These are phyloP conservation scores for Chlorocebus sabaeus DNA, from an alignment of 2,113 vertebrate species.

Conservation along the genomic window DNA sequence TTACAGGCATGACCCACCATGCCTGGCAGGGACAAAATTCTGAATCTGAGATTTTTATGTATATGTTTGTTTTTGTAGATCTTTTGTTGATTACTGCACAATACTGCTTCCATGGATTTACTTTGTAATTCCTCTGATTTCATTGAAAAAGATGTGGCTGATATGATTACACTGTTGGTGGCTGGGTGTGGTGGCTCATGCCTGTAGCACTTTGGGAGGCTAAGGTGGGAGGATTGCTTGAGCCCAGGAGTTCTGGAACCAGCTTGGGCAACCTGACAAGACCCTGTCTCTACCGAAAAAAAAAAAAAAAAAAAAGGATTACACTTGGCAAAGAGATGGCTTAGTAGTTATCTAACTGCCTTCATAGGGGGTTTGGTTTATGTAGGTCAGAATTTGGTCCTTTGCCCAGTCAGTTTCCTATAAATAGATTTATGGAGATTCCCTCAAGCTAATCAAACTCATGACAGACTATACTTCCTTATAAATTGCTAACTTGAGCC, in stretches of 20 bases:
- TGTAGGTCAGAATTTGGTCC: neutral
- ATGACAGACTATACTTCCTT: neutral
- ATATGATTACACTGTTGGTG: neutral
- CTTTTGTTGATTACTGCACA: neutral
- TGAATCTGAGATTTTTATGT: neutral
- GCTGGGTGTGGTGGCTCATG: too few species aligned
- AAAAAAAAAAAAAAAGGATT: neutral
- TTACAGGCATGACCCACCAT: neutral
- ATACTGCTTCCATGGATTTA: neutral
- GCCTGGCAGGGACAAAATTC: too few species aligned
- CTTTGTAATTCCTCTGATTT: neutral
- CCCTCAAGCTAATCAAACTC: neutral
- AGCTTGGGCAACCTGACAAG: too few species aligned
- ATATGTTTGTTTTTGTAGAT: neutral
- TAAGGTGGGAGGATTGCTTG: too few species aligned
- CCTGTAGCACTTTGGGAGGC: too few species aligned
- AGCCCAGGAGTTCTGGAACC: too few species aligned
- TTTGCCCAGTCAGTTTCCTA: neutral
- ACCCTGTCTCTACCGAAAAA: too few species aligned
- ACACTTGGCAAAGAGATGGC: neutral
- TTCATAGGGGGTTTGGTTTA: neutral
- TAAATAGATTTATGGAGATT: neutral
- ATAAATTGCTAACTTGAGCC: neutral
- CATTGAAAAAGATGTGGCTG: neutral
- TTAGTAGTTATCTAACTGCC: neutral